Conservation (phyloP, 2,888 invertebrate genomes). For the Parthenolecanium corni region DNA sequence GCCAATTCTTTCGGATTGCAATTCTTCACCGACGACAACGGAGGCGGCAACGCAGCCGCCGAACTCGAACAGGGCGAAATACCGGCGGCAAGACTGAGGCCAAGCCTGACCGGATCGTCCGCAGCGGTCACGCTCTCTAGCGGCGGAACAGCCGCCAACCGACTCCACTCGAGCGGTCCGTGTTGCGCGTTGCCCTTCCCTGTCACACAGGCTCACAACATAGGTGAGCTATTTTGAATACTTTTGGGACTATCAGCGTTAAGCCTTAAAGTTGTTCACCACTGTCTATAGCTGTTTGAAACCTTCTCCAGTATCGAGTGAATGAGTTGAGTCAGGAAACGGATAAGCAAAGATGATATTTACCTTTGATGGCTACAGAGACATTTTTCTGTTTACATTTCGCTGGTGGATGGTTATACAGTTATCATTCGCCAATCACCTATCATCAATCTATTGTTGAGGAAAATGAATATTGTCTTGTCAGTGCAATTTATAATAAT, state of each 20-base stretch:
- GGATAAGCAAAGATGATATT: too few relatives aligned
- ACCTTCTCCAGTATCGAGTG: too few relatives aligned
- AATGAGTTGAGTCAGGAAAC: too few relatives aligned
- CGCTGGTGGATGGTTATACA: too few relatives aligned
- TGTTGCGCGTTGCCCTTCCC: constrained; percentile 41
- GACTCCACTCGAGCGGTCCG: constrained; percentile 36
- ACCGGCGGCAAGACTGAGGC: constrained; percentile 29
- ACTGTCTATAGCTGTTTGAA: too few relatives aligned
- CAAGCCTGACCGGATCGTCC: constrained; percentile 31
- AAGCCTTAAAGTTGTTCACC: too few relatives aligned
- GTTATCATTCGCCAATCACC: too few relatives aligned
- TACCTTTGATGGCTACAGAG: too few relatives aligned
- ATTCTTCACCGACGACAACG: constrained; percentile 42
- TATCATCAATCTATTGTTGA: too few relatives aligned
- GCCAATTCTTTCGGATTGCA: constrained; percentile 51
- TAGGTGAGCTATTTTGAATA: constrained; percentile 38
- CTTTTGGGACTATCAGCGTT: not conserved
- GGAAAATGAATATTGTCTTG: too few relatives aligned
- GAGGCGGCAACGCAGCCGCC: constrained; percentile 39
- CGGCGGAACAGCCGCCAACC: constrained; percentile 20
- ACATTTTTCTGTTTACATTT: too few relatives aligned
- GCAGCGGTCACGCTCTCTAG: constrained; percentile 35
- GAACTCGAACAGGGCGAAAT: constrained; percentile 35
- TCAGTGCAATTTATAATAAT: too few relatives aligned
- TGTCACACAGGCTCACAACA: constrained; percentile 43